Conservation (phyloP, 2,113 vertebrate species). For the Heterotilapia buettikoferi region DNA sequence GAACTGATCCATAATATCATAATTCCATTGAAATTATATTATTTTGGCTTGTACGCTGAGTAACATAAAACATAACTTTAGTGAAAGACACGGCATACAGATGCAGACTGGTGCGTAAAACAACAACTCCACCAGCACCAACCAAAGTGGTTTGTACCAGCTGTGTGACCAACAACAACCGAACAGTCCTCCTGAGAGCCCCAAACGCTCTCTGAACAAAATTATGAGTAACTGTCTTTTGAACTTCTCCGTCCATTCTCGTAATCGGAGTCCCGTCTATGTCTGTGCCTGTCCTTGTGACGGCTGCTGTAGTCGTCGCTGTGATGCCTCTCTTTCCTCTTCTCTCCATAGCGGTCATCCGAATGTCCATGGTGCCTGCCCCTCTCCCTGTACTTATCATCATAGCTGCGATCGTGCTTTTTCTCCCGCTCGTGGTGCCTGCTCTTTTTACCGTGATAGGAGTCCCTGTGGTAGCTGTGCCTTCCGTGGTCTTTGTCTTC, state of each 20-base stretch:
- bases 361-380: conserved; percentile 73
- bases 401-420: conserved; percentile 49
- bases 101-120: background rate
- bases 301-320: conserved; percentile 73
- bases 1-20: background rate
- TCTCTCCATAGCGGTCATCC: conserved; percentile 73
- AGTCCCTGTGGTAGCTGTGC: conserved; percentile 80
- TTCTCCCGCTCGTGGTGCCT: conserved; percentile 78
- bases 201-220: background rate
- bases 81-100: background rate
- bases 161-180: background rate
- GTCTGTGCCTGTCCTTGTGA: conserved; percentile 78
- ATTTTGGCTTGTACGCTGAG: conserved; percentile 43
- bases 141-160: background rate
- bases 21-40: conserved; percentile 16
- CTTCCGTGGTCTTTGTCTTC: conserved; percentile 77
- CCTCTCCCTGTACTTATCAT: conserved; percentile 69
- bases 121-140: background rate
- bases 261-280: conserved; percentile 77
- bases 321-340: conserved; percentile 80
- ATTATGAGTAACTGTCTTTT: conserved; percentile 75
- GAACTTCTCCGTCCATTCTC: conserved; percentile 82
- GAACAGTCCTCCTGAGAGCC: background rate
- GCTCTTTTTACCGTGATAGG: conserved; percentile 83
- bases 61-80: conserved; percentile 31